Percentiles rank a stretch among this genome's conserved stretches.
phyloP scores from a whole-genome alignment of 1,140 invertebrate species.

The Sipha flava region DNA sequence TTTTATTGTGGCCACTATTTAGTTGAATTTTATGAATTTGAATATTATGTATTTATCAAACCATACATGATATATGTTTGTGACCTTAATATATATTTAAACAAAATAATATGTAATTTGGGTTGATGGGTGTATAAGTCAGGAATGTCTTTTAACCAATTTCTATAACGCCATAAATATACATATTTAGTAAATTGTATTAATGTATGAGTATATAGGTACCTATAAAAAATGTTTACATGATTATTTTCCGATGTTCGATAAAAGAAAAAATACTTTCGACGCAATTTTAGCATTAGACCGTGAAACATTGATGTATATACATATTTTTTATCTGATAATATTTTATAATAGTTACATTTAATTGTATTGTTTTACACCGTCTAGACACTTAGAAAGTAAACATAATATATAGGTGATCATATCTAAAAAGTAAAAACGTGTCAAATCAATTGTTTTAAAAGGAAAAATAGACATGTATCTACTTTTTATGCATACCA shows the following conservation, averaged over 20 bases:
- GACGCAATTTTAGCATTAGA: neutral
- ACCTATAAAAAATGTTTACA: neutral
- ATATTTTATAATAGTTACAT: neutral
- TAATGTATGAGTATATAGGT: neutral
- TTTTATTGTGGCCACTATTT: no score
- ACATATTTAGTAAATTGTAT: neutral
- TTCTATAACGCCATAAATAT: neutral
- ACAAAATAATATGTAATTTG: neutral
- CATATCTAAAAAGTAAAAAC: constrained; percentile 29
- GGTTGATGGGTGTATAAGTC: neutral
- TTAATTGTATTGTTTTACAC: constrained; percentile 19
- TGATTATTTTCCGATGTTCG: neutral
- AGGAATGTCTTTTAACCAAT: neutral
- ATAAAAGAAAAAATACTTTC: constrained; percentile 10
- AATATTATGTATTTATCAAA: no score
- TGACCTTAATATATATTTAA: no score
- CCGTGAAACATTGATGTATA: neutral
- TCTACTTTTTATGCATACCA: neutral
- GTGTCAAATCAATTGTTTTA: constrained; percentile 25
- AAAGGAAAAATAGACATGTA: constrained; percentile 3
- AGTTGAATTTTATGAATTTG: no score
- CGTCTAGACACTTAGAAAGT: constrained; percentile 15
- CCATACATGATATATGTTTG: no score
- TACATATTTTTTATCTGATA: neutral
- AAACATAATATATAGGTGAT: neutral